Evolutionary conservation across 2,888 invertebrate species (phyloP).

Genomic region (Epistrophe grossulariae): DNA sequence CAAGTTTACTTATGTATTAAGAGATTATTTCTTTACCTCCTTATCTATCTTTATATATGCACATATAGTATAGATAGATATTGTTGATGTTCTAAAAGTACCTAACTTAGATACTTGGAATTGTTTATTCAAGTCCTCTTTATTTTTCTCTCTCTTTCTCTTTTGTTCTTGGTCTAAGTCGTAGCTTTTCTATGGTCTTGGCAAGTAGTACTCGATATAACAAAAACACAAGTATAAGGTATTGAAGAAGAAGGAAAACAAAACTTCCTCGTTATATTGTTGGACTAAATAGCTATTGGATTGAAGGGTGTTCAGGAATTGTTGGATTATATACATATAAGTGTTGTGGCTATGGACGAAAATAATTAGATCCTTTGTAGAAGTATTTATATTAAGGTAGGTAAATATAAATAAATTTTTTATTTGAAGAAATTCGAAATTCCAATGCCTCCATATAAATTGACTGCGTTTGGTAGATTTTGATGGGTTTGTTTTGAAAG

Average conservation of each 20-base stretch:
- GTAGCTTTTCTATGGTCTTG: background rate
- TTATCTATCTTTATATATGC: background rate
- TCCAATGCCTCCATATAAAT: background rate
- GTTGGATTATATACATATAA: background rate
- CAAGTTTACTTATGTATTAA: background rate
- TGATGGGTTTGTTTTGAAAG: background rate
- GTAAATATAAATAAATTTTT: background rate
- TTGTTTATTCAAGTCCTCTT: background rate
- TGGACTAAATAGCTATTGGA: background rate
- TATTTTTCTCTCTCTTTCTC: background rate
- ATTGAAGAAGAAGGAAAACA: constrained; percentile 6
- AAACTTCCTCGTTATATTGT: background rate
- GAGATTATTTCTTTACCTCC: constrained; percentile 2
- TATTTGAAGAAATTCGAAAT: background rate
- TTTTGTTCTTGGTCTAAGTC: background rate
- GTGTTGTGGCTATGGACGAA: background rate
- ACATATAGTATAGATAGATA: background rate
- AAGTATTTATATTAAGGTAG: background rate
- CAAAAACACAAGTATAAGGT: constrained; percentile 1
- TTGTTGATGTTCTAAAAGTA: background rate
- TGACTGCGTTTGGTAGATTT: background rate
- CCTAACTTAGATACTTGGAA: constrained; percentile 5
- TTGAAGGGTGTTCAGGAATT: background rate
- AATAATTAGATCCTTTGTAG: constrained; percentile 9
- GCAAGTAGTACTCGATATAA: background rate